These are phyloP conservation scores for Enteromius trimaculatus DNA, from an alignment of 2,797 vertebrate species.

Conservation along the genomic window DNA sequence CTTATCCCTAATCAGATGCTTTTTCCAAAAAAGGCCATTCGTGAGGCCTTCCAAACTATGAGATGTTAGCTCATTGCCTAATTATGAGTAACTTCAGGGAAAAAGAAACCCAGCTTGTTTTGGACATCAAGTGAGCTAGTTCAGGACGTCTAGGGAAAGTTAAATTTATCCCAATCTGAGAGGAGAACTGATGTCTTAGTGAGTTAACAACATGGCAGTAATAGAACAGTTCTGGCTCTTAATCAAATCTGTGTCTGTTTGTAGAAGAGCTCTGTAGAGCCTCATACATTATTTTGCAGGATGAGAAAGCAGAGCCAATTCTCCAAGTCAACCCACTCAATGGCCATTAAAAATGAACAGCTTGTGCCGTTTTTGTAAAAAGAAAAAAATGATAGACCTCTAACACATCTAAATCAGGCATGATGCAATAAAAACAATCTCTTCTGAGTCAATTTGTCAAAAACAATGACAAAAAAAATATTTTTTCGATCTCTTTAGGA, in stretches of 20 bases:
- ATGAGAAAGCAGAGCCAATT: slow-evolving; percentile 17
- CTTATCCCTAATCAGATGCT: slow-evolving; percentile 70
- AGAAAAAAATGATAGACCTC: not conserved
- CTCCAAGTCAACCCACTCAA: not conserved
- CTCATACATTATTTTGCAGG: slow-evolving; percentile 48
- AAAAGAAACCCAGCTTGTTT: slow-evolving; percentile 46
- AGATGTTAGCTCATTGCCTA: slow-evolving; percentile 69
- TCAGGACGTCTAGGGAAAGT: slow-evolving; percentile 50
- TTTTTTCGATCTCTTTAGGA: not conserved
- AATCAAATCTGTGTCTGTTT: slow-evolving; percentile 39
- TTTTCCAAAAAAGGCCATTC: slow-evolving; percentile 80
- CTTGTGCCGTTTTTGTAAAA: slow-evolving; percentile 33
- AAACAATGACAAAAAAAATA: not conserved
- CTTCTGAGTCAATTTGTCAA: not conserved
- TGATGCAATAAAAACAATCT: not conserved
- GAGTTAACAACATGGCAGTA: slow-evolving; percentile 49
- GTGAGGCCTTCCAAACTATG: slow-evolving; percentile 54
- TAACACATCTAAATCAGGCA: not conserved
- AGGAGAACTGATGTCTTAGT: slow-evolving; percentile 16
- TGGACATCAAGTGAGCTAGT: slow-evolving; percentile 42
- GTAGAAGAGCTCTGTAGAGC: slow-evolving; percentile 17
- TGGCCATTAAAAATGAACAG: slow-evolving; percentile 13
- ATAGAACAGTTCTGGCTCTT: slow-evolving; percentile 36
- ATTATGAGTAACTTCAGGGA: slow-evolving; percentile 67
- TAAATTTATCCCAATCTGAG: slow-evolving; percentile 60